Base-by-base conservation (phyloP, 2,888 invertebrate species). In the Hyposoter didymator region DNA sequence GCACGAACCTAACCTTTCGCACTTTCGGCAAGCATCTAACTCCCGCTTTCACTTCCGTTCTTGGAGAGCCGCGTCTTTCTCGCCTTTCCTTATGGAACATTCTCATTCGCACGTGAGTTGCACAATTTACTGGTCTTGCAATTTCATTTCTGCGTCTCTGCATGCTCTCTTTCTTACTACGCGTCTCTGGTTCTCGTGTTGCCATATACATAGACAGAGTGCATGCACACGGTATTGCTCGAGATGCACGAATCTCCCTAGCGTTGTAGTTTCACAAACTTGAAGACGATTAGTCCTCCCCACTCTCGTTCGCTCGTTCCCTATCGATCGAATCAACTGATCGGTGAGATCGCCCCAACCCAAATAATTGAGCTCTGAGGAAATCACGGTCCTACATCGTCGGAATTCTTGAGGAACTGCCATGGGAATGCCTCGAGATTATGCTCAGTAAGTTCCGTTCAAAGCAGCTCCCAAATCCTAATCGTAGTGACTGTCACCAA, bases 71-170 rank as follows among this genome's bases (percentile, higher is more conserved):
- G 52, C 39, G 72, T 72, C 72, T 49, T 70, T n/a, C 78, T 78
- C 78, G 59, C 59, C 73, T 66, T 70, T 62, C 59, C 55, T 62
- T n/a, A 17, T 19, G 19, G 22, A 39, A 59, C 43, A 45, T 81
- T 52, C 62, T 66, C 64, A n/a, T 64, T 64, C 35, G 32, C 62
- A 43, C 72, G 73, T 28, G 62, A 84, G 78, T 69, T 55, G 69
- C 22, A 73, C 66, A 69, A 83, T 83, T 69, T 78, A 83, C 67
- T 62, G 69, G 49, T 32, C 47, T 67, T 22, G 78, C 72, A 73
- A 64, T 82, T 55, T 45, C 35, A 17, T 67, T 43, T 52, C 49
- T 39, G n/a, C 35, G 32, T 49, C 66, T 72, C 72, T 62, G 49
- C 35, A 1, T 32, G n/a, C n/a, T 39, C 28, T 67, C 32, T 49